Evolutionary conservation across 37 sponge, comb jelly and placozoan species (phyloP).

Genomic region (Agelas oroides): DNA sequence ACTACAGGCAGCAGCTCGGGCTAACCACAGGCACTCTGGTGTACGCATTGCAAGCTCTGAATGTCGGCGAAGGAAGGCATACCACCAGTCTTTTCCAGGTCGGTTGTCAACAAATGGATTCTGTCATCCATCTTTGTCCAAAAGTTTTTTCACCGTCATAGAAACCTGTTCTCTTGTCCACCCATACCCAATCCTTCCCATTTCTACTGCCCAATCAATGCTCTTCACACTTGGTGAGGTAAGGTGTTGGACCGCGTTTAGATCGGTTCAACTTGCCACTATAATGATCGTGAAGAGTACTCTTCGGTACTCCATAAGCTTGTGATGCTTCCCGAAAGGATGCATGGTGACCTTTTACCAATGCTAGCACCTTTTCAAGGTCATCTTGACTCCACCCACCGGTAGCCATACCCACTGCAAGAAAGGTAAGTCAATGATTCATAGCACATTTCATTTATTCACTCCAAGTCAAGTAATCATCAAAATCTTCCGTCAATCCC

Average conservation of each 20-base stretch:
- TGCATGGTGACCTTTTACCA: background rate
- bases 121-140: constrained; percentile 23
- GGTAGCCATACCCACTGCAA: too few relatives aligned
- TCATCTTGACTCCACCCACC: background rate
- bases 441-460: too few relatives aligned
- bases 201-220: constrained; percentile 37
- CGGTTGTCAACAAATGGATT: constrained; percentile 36
- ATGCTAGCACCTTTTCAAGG: background rate
- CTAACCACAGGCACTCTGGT: constrained; percentile 8
- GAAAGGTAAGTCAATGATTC: too few relatives aligned
- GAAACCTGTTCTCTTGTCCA: constrained; percentile 18
- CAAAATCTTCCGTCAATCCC: too few relatives aligned
- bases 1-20: constrained; percentile 26
- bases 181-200: constrained; percentile 56
- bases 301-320: constrained; percentile 1
- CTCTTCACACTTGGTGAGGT: constrained; percentile 31
- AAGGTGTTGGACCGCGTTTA: constrained; percentile 25
- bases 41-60: constrained; percentile 7
- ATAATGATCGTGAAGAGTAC: constrained; percentile 12
- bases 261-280: background rate
- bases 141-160: constrained; percentile 26
- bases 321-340: constrained; percentile 5
- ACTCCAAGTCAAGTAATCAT: too few relatives aligned
- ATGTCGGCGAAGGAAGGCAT: constrained; percentile 38
- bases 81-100: constrained; percentile 57